Evolutionary conservation across 1,140 invertebrate genomes (phyloP), one percentile per base, ranked within the genome.

Genomic region (Palaemon carinicauda): DNA sequence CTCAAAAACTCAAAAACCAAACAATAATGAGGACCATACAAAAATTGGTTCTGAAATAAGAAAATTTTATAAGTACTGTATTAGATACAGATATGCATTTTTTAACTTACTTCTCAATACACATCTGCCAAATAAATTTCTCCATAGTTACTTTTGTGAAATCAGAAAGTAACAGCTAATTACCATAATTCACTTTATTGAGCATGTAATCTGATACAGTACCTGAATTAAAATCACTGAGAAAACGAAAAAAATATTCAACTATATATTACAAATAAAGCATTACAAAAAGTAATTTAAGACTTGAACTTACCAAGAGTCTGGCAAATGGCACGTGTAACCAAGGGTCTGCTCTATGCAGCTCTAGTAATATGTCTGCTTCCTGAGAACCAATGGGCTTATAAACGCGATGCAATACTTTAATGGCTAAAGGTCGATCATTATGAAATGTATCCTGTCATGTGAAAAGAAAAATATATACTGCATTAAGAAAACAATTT

Each of bases 301-400:
- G 14, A 79, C 80, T 60, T 51, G 9, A 31, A 75, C 87, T 82
- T 80, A 91, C 91, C 88, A 87, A 83, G 52, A 91, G 87, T 84
- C 90, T 88, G 10, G 90, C 88, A 51, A 89, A 90, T 29, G 90
- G 90, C 14, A 90, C 90, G 41, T 89, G 89, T n/a, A 88, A 33
- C 27, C 88, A 89, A 3, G 90, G 90, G 88, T 91, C 91, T 79
- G 90, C 90, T 51, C 74, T 31, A 29, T 90, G 89, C 12, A 91
- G 83, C 27, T 90, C 87, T 24, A 90, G 81, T 41, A 91, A 85
- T 75, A 90, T 91, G 65, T 91, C 90, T 10, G 89, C 89, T 82
- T 92, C 91, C 85, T 91, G 91, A 29, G 89, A 80, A 27, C 91
- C 91, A n/a, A 92, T 90, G 51, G 89, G 88, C 24, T 89, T 90